Base-by-base conservation (phyloP, 2,797 vertebrate genomes). In the Enteromius unitaeniatus region DNA sequence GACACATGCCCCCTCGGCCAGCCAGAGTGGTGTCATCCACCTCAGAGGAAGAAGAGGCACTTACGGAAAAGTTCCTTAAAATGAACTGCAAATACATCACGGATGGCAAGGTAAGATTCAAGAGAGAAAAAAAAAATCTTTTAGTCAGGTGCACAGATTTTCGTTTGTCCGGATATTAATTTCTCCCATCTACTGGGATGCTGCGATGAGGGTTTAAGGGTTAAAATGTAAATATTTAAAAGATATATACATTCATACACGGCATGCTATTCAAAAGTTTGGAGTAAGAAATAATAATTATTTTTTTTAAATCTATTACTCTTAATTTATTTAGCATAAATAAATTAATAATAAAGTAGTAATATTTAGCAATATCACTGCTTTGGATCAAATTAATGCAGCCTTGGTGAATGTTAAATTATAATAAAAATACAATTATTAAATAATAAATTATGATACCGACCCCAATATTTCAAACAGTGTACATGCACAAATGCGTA, bases 71-170 rank as follows among this genome's bases (percentile, higher is more conserved):
- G 92, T 99, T 99, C 91, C 96, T 99, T 88, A 99, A 99, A 94
- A 99, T 99, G 92, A 99, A 97, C 92, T 99, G 98, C 95, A 99
- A 97, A 91, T 99, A 99, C 93, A 96, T 99, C 91, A 99, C 97
- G 34, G 95, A 95, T 89, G 96, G 95, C 92, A 98, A 97, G 96
- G 98, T 97, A 93, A 91, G 84, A 42, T 88, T 26, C 2, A 9
- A 15, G 14, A 3, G 14, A 40, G 26, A 8, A 8, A n/a, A n/a
- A 28, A 17, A 19, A 26, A 28, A 17, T 72, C 7, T 72, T 14
- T 17, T 49, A 55, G 40, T 79, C 45, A 26, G 47, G 34, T 53
- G 26, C 34, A 77, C 58, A 5, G 73, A 21, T 40, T 60, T 21
- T 45, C 45, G 11, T 23, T 40, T 31, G 70, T 10, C 21, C 34